Evolutionary conservation across 1,140 invertebrate genomes (phyloP), one percentile per base, ranked within the genome.

Genomic region (Dreissena rostriformis): DNA sequence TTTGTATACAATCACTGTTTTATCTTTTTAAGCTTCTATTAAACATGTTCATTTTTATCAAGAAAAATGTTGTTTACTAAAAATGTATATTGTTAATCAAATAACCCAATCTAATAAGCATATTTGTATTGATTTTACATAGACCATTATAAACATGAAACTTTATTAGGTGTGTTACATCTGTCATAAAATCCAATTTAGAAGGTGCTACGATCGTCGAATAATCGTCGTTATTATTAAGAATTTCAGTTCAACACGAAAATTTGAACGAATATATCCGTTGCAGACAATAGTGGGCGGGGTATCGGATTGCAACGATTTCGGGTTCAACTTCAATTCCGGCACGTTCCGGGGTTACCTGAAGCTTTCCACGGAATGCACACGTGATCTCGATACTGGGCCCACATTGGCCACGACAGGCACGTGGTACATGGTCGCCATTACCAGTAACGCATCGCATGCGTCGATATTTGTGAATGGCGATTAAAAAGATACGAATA

Each of bases 361-460:
- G 22, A 84, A 84, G 28, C 28, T 84, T 19, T 77, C 74, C n/a
- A 73, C 55, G 8, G 61, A 66, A 24, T 76, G 84, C 29, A 84
- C 82, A 49, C 55, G 74, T 77, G 82, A 84, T 26, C 66, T 84
- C 6, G 67, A 77, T 63, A 39, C 82, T 14, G 82, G 82, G 24
- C 68, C 29, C 22, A 28, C 73, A 52, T 39, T 57, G 17, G 68
- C 67, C n/a, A 73, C 17, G 19, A 24, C 29, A 0, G 86, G 84
- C 17, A 57, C 87, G 61, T 91, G 90, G 90, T 88, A 91, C 74
- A 78, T 90, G 63, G 85, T 90, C 1, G 87, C 89, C 14, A 76
- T 88, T 7, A 86, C 81, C 2, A 87, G 85, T 63, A 90, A 90
- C 74, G 88, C 84, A 14, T 88, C 87, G 28, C 84, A 88, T 72